Base-by-base conservation (phyloP, 2,113 vertebrate genomes). In the Hiodon alosoides region DNA sequence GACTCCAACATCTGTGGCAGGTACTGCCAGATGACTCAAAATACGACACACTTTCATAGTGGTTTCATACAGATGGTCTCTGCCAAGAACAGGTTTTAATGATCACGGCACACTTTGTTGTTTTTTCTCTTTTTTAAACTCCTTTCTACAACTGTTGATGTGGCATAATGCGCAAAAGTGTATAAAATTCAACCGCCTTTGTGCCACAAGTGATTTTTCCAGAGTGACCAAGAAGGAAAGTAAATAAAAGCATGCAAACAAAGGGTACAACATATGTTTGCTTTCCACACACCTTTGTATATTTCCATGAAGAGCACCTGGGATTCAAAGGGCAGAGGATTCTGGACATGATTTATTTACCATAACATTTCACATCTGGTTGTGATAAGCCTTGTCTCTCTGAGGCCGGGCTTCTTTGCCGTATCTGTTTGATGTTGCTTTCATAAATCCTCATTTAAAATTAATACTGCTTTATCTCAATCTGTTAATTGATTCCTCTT, bases 401-500 rank as follows among this genome's bases (percentile, higher is more conserved):
- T 46, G 48, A 66, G 64, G 64, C 3, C 3, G 8, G 64, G 14
- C 14, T 17, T 17, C 16, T 7, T 47, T 46, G 10, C 4, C 4
- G 46, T 10, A 66, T 47, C 31, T 66, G 64, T 66, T 66, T 66
- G 64, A 66, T 48, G 64, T 66, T 66, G 64, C 64, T 66, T 66
- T 48, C 64, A 10, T 14, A 10, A 47, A 47, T 47, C 64, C 31
- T 66, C 31, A 46, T 66, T 66, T 66, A 66, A 10, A 47, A 66
- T 66, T 66, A 47, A 66, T 48, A 9, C 46, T 66, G 8, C 64
- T 66, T 31, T 66, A 48, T 10, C 46, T 66, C 64, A 66, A 47
- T 66, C 64, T 66, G 64, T 66, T 66, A 9, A 3, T n/a, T 10
- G 7, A 48, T 57, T 57, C 54, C 54, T 57, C 54, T 57, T 5